Evolutionary conservation across 2,113 vertebrate species (phyloP).

Genomic region (Hippopotamus amphibius): DNA sequence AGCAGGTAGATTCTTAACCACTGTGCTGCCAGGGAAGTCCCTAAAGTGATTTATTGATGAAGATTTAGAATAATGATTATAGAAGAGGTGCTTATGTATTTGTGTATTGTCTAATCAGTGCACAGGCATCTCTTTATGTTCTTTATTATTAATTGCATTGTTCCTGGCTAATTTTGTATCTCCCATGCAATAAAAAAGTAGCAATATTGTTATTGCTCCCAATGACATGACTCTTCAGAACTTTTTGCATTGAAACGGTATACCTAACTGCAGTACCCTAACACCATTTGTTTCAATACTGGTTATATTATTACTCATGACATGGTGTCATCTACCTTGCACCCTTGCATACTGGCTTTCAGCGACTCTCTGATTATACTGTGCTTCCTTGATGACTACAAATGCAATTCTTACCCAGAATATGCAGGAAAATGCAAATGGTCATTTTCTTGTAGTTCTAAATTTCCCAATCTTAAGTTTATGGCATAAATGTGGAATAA

Average conservation of each 20-base stretch:
- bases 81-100: slow-evolving; percentile 30
- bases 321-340: not conserved
- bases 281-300: slow-evolving; percentile 33
- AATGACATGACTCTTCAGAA: slow-evolving; percentile 8
- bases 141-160: not conserved
- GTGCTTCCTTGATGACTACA: not conserved
- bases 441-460: not conserved
- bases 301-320: not conserved
- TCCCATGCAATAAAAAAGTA: not conserved
- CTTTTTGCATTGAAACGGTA: slow-evolving; percentile 1
- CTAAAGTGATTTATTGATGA: not conserved
- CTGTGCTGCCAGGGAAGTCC: too few relatives aligned
- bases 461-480: slow-evolving; percentile 21
- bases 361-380: not conserved
- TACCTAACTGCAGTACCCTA: not conserved
- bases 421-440: not conserved
- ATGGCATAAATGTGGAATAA: not conserved
- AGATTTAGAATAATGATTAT: slow-evolving; percentile 26
- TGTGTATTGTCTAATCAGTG: not conserved
- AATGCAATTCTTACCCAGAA: not conserved
- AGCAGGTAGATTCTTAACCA: too few relatives aligned
- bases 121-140: not conserved
- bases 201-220: not conserved
- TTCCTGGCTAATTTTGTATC: slow-evolving; percentile 23
- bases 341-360: not conserved